Conservation (phyloP, 1,140 invertebrate species). For the Bombyx mori region ASM3026992v2 NC_085125.1:4946501-4947000, state of each 20-base stretch:
- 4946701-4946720: constrained; percentile 92
- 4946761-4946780: constrained; percentile 96
- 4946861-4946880: no score
- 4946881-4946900: not conserved
- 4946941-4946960: no score
- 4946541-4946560: no score
- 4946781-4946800: constrained; percentile 95
- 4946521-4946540: no score
- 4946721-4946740: constrained; percentile 92
- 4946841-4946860: constrained; percentile 85
- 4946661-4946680: constrained; percentile 63
- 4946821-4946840: constrained; percentile 91
- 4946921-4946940: no score
- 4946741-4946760: constrained; percentile 95
- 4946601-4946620: no score
- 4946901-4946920: no score
- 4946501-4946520: no score
- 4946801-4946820: constrained; percentile 93
- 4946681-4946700: constrained; percentile 92
- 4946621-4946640: no score
- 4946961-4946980: not conserved
- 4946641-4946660: no score
- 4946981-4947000: not conserved
- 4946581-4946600: no score
- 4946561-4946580: no score